Conservation (phyloP, 1,140 invertebrate genomes). For the Pygmarrhopalites habei region DNA sequence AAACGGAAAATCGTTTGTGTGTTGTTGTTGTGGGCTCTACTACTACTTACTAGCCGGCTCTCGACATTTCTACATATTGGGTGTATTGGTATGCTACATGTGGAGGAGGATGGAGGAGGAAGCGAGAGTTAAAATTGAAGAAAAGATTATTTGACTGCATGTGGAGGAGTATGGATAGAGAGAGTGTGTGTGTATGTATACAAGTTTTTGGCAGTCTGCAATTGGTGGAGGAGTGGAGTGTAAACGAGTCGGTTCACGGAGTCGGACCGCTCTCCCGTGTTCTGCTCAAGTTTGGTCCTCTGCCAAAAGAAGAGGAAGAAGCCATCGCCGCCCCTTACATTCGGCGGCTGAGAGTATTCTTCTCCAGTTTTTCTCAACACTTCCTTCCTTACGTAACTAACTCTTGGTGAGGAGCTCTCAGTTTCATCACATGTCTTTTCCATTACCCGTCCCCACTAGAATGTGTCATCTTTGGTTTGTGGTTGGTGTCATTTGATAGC, state of each 20-base stretch:
- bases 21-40: no score
- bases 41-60: no score
- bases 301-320: constrained; percentile 4
- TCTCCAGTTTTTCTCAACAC: constrained; percentile 3
- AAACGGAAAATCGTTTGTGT: no score
- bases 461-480: no score
- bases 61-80: no score
- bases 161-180: no score
- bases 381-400: no score
- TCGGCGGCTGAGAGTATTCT: neutral
- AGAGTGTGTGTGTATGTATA: neutral
- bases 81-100: no score
- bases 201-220: neutral
- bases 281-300: constrained; percentile 1
- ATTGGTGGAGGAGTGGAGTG: neutral
- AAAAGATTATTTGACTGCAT: no score
- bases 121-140: no score
- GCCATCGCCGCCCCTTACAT: constrained; percentile 5
- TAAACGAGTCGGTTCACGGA: constrained; percentile 9
- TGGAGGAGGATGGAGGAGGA: no score
- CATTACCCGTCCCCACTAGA: neutral
- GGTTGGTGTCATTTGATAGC: no score
- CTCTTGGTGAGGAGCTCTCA: neutral
- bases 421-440: constrained; percentile 2
- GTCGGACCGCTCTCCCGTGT: constrained; percentile 13